Evolutionary conservation across 2,113 vertebrate genomes (phyloP).

Genomic region (Hiodon tergisus): DNA sequence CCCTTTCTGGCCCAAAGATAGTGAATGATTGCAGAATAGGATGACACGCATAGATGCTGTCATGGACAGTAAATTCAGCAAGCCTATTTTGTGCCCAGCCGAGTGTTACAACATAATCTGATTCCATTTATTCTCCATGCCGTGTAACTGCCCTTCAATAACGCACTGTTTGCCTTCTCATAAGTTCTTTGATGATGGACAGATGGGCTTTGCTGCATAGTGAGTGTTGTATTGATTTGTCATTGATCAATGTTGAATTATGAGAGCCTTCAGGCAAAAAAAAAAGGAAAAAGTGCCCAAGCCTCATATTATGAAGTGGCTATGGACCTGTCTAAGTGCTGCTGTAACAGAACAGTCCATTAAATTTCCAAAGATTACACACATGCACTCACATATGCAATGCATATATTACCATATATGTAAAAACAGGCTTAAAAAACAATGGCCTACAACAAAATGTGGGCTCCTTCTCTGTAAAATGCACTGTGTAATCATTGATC

Average conservation of each 20-base stretch:
- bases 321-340: too few relatives aligned
- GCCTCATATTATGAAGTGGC: too few relatives aligned
- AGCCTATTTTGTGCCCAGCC: conserved; percentile 3
- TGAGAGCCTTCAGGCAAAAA: conserved; percentile 46
- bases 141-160: conserved; percentile 31
- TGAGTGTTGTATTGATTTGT: conserved; percentile 41
- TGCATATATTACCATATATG: too few relatives aligned
- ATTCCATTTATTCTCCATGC: conserved; percentile 20
- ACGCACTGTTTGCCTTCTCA: conserved; percentile 24
- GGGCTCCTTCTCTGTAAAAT: too few relatives aligned
- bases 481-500: too few relatives aligned
- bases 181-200: conserved; percentile 29
- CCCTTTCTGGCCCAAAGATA: not conserved
- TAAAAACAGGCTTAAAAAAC: too few relatives aligned
- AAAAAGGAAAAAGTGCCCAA: not conserved
- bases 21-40: not conserved
- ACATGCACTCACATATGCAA: too few relatives aligned
- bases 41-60: not conserved
- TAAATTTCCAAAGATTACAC: too few relatives aligned
- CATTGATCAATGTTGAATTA: conserved; percentile 56
- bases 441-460: too few relatives aligned
- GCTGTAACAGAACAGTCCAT: too few relatives aligned
- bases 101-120: conserved; percentile 11
- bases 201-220: conserved; percentile 33
- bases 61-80: not conserved